A percentile compares a stretch with the other conserved stretches of the same genome.
Evolutionary conservation across 2,888 invertebrate genomes (phyloP).

Genomic region (Aphrophora alni): DNA sequence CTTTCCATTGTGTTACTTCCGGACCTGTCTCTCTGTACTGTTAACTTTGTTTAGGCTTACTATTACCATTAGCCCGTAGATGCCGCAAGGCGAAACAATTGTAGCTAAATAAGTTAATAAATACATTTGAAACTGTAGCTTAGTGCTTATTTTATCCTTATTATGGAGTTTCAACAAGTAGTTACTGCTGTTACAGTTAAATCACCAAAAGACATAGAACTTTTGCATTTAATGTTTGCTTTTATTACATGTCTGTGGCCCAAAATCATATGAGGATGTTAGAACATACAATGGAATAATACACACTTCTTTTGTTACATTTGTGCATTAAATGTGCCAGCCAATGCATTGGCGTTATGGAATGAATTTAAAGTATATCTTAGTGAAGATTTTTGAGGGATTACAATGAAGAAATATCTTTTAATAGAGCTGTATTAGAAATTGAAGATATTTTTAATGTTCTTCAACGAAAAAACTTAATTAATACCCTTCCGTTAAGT

Average conservation of each 20-base stretch:
- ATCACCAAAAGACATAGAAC: background rate
- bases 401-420: background rate
- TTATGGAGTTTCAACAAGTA: no score
- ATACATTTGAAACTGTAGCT: no score
- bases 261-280: background rate
- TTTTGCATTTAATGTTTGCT: background rate
- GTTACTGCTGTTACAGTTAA: no score
- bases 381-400: background rate
- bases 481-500: no score
- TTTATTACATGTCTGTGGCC: background rate
- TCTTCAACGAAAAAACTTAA: no score
- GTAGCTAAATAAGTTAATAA: no score
- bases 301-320: background rate
- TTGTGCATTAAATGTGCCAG: conserved; percentile 18
- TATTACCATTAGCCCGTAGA: no score
- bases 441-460: background rate
- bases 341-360: background rate
- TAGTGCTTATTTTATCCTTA: no score
- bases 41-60: no score
- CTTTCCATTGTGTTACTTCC: no score
- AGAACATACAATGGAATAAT: conserved; percentile 1
- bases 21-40: no score
- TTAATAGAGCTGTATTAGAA: background rate
- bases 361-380: background rate
- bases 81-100: no score